phyloP scores from a whole-genome alignment of 2,797 vertebrate species.

The Xenops minutus region DNA sequence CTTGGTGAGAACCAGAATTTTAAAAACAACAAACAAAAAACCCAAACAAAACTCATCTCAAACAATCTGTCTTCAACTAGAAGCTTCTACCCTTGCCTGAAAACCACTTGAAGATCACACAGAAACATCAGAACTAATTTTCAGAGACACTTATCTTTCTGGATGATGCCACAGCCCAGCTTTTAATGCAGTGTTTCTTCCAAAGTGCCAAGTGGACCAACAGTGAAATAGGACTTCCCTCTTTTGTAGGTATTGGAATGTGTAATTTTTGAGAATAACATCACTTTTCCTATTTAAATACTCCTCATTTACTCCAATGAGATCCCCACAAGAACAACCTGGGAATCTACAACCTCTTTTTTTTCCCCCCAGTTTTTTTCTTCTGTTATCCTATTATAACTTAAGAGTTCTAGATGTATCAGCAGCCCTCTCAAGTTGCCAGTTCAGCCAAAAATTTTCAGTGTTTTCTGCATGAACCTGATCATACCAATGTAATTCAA shows the following conservation, averaged over 20 bases:
- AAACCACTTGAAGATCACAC: not conserved
- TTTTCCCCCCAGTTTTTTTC: not conserved
- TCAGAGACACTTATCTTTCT: not conserved
- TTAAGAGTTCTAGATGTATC: not conserved
- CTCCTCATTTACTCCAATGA: not conserved
- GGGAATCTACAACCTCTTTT: not conserved
- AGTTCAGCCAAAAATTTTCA: not conserved
- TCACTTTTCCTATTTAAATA: not conserved
- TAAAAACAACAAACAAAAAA: not conserved
- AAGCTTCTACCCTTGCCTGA: not conserved
- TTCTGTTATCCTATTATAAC: not conserved
- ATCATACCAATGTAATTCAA: not conserved
- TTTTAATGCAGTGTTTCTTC: not conserved
- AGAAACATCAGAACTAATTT: not conserved
- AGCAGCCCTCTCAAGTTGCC: not conserved
- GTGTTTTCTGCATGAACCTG: not conserved
- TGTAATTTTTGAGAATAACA: not conserved
- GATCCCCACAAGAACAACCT: not conserved
- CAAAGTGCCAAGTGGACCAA: not conserved
- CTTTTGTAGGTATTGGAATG: not conserved
- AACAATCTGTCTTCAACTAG: not conserved
- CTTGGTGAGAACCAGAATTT: not conserved
- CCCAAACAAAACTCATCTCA: not conserved
- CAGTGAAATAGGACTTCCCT: not conserved
- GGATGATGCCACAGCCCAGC: not conserved